phyloP scores from a whole-genome alignment of 2,797 vertebrate genomes.

The Orientallactaga sibirica region DNA sequence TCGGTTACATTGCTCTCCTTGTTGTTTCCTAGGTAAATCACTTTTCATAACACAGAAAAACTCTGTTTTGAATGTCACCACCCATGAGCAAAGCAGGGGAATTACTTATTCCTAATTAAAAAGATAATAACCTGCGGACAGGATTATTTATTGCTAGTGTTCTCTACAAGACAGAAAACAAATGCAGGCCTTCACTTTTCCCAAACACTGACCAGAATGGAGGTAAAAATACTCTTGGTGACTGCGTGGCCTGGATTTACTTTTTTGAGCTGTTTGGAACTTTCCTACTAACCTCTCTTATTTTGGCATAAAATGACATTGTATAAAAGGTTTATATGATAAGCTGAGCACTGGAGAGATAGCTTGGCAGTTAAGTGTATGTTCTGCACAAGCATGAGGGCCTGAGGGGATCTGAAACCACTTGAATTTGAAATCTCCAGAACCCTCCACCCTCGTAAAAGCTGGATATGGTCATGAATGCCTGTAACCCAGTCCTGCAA shows the following conservation, averaged over 20 bases:
- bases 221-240: neutral
- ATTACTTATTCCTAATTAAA: conserved; percentile 33
- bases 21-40: conserved; percentile 57
- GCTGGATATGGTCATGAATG: no score
- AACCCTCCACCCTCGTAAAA: no score
- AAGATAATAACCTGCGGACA: neutral
- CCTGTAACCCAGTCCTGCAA: no score
- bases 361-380: no score
- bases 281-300: conserved; percentile 28
- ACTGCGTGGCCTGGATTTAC: neutral
- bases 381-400: no score
- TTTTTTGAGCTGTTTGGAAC: neutral
- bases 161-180: neutral
- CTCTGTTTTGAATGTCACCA: conserved; percentile 37
- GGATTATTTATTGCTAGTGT: conserved; percentile 5
- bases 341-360: neutral
- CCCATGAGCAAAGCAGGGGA: conserved; percentile 6
- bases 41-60: conserved; percentile 11
- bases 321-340: neutral
- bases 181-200: neutral
- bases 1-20: neutral
- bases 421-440: no score
- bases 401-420: no score
- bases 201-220: neutral
- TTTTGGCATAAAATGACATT: neutral